Base-by-base conservation (phyloP, 23 tunicate genomes). In the Trididemnum nubilum region DNA sequence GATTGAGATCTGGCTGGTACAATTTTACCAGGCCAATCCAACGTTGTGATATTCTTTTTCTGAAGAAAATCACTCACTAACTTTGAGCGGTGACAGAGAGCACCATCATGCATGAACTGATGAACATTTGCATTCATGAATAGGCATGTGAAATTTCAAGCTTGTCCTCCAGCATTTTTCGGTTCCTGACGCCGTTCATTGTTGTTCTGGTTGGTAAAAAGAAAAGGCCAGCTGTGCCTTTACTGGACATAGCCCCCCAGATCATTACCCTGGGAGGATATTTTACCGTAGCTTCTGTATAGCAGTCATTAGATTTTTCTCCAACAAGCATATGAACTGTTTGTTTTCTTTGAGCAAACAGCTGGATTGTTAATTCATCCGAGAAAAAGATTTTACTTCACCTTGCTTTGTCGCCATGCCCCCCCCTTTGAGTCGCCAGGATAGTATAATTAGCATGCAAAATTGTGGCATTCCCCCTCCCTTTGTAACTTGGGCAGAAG, bases 1-100 rank as follows among this genome's bases (percentile, higher is more conserved):
- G 39, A 34, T 69, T 69, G 38, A 69, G 15, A 69, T 69, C 75
- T 33, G 15, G 75, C n/a, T n/a, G n/a, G n/a, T n/a, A n/a, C n/a
- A 23, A 18, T 69, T 36, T 69, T 69, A 69, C 75, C 75, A 69
- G 75, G 75, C 39, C 75, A 69, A 69, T 29, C 38, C 75, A 69
- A 33, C 24, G 69, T 63, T 63, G 19, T 63, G 28, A 63, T 63
- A 63, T 63, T 63, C 23, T 63, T 63, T 28, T 63, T 63, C 69
- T 63, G 4, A 63, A 63, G 28, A 23, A 63, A 63, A 63, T 63
- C 69, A 63, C n/a, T n/a, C n/a, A n/a, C n/a, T n/a, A n/a, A n/a
- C n/a, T n/a, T n/a, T n/a, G n/a, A n/a, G n/a, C n/a, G 69, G 69
- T 63, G 69, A 63, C 69, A 63, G 69, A 28, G 69, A 63, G 27